A percentile compares a stretch with the other conserved stretches of the same genome.
Evolutionary conservation across 2,797 vertebrate genomes (phyloP).

Genomic region (Pseudotriccus pelzelni): DNA sequence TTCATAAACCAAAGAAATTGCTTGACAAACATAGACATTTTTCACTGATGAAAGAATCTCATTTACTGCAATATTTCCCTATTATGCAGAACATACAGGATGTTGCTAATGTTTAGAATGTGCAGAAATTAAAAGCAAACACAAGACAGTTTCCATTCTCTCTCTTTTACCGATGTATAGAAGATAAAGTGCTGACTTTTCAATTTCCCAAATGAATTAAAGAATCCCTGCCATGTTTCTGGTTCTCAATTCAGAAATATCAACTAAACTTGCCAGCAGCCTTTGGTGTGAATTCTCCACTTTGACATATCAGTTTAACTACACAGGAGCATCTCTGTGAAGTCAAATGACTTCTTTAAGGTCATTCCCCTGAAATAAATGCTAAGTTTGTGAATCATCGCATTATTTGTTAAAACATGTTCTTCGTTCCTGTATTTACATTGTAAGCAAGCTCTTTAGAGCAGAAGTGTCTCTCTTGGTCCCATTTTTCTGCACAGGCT

Average conservation of each 20-base stretch:
- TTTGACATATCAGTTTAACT: background rate
- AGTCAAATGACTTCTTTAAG: background rate
- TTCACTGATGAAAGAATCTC: background rate
- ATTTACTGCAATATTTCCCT: background rate
- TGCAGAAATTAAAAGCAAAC: conserved; percentile 51
- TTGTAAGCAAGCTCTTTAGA: background rate
- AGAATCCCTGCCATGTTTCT: background rate
- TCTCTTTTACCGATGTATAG: background rate
- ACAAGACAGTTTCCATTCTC: background rate
- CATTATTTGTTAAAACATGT: background rate
- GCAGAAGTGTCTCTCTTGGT: background rate
- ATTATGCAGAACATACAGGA: background rate
- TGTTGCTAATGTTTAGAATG: conserved; percentile 1
- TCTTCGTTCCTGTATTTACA: background rate
- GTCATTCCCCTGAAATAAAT: background rate
- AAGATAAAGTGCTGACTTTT: background rate
- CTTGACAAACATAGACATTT: background rate
- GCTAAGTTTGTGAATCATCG: background rate
- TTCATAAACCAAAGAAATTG: background rate
- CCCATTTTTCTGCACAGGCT: background rate
- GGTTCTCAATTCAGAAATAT: background rate
- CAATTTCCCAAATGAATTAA: background rate
- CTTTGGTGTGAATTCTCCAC: background rate
- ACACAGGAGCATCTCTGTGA: background rate
- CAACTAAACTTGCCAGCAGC: background rate